Conservation (phyloP, 2,888 invertebrate species). For the Ecdyonurus torrentis region DNA sequence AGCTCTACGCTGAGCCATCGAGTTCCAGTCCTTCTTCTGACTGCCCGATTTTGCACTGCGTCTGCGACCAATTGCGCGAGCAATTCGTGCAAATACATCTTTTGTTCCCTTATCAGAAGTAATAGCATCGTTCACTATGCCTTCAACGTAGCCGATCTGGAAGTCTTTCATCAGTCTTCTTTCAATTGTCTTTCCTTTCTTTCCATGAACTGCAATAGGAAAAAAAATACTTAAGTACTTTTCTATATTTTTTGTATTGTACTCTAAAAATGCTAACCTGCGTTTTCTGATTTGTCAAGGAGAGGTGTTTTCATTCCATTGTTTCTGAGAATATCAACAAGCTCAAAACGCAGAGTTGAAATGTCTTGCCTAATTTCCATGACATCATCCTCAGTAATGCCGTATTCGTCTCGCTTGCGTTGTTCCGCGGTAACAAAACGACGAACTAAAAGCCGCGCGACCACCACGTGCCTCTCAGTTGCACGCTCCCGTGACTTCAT, state of each 20-base stretch:
- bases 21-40: conserved; percentile 62
- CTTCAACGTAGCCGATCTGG: conserved; percentile 81
- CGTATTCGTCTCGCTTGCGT: conserved; percentile 72
- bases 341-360: conserved; percentile 77
- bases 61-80: conserved; percentile 57
- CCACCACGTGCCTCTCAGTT: conserved; percentile 53
- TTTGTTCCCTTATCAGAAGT: conserved; percentile 45
- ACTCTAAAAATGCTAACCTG: conserved; percentile 33
- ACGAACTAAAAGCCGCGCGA: conserved; percentile 75
- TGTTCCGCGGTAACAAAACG: conserved; percentile 84
- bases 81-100: conserved; percentile 70
- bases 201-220: conserved; percentile 47
- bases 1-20: conserved; percentile 56
- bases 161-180: conserved; percentile 73
- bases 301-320: conserved; percentile 78
- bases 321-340: conserved; percentile 75
- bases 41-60: conserved; percentile 20
- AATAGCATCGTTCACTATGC: conserved; percentile 56
- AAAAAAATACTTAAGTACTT: too few species aligned
- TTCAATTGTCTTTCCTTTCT: conserved; percentile 74
- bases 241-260: not conserved
- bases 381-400: conserved; percentile 92
- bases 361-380: conserved; percentile 97
- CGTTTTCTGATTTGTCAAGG: conserved; percentile 44
- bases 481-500: conserved; percentile 57